Percentiles rank a stretch among this genome's conserved stretches.
Conservation (phyloP, 2,797 vertebrate genomes). For the Falco peregrinus region DNA sequence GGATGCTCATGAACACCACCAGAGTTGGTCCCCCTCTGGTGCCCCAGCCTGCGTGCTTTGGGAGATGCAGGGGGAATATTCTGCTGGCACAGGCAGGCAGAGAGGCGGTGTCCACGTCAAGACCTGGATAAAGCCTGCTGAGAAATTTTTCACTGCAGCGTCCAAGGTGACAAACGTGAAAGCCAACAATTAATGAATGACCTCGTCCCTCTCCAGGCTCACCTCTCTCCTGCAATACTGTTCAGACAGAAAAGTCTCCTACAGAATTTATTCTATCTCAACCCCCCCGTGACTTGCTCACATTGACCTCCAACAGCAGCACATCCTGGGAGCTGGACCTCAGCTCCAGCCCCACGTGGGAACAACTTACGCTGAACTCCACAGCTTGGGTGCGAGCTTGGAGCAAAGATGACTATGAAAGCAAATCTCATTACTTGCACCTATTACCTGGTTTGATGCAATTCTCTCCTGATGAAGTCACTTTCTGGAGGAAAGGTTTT, state of each 20-base stretch:
- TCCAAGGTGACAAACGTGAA: neutral
- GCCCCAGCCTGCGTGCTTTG: neutral
- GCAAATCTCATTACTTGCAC: constrained; percentile 18
- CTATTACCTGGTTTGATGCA: constrained; percentile 34
- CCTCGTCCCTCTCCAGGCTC: neutral
- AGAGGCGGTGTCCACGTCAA: neutral
- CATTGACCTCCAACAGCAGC: neutral
- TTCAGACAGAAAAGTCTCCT: neutral
- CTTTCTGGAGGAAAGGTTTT: constrained; percentile 41
- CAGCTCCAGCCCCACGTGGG: neutral
- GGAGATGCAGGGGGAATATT: neutral
- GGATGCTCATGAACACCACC: accelerated
- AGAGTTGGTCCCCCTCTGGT: accelerated
- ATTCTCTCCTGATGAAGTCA: constrained; percentile 24
- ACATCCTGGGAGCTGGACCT: neutral
- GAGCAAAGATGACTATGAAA: neutral
- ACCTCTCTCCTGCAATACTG: neutral
- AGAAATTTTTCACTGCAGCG: neutral
- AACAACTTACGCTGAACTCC: neutral
- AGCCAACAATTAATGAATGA: accelerated
- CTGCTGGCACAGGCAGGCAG: neutral
- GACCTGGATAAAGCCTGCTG: neutral
- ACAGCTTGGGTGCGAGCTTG: neutral
- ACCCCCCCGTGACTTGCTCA: neutral
- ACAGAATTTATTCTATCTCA: neutral